Conservation (phyloP, 2,888 invertebrate genomes). For the Bembecia ichneumoniformis region DNA sequence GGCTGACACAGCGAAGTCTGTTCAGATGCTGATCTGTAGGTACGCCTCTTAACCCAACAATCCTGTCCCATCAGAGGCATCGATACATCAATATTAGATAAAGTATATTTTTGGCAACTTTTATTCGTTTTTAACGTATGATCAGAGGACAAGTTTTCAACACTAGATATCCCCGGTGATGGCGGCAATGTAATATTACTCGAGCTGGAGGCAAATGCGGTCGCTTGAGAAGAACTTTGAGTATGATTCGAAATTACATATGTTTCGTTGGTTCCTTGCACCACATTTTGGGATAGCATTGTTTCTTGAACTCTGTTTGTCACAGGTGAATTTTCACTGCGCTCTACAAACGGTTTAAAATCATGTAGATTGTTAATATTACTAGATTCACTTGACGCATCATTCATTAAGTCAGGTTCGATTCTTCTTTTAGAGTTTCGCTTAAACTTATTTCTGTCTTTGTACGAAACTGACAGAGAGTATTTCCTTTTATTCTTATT, state of each 20-base stretch:
- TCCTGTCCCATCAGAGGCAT: constrained; percentile 48
- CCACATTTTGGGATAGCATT: constrained; percentile 20
- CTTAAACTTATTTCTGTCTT: constrained; percentile 18
- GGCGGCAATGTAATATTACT: constrained; percentile 45
- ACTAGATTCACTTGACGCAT: constrained; percentile 32
- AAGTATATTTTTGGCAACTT: constrained; percentile 32
- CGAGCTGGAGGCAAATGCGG: constrained; percentile 26
- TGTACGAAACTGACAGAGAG: constrained; percentile 14
- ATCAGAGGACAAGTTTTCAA: constrained; percentile 46
- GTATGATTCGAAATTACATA: constrained; percentile 11
- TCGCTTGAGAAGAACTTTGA: neutral
- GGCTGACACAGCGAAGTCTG: neutral
- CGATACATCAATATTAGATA: constrained; percentile 34
- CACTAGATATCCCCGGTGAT: constrained; percentile 57
- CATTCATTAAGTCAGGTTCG: constrained; percentile 19
- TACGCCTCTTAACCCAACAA: constrained; percentile 20
- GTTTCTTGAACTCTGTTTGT: constrained; percentile 38
- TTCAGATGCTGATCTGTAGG: neutral
- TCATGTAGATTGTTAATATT: constrained; percentile 17
- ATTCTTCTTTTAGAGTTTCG: constrained; percentile 20
- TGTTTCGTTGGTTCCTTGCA: constrained; percentile 38
- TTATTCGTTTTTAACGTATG: constrained; percentile 15
- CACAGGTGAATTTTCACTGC: constrained; percentile 9
- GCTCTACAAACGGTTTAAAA: constrained; percentile 16
- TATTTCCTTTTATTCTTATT: constrained; percentile 24